Evolutionary conservation across 2,113 vertebrate genomes (phyloP).

Genomic region (Pachypanchax playfairii): DNA sequence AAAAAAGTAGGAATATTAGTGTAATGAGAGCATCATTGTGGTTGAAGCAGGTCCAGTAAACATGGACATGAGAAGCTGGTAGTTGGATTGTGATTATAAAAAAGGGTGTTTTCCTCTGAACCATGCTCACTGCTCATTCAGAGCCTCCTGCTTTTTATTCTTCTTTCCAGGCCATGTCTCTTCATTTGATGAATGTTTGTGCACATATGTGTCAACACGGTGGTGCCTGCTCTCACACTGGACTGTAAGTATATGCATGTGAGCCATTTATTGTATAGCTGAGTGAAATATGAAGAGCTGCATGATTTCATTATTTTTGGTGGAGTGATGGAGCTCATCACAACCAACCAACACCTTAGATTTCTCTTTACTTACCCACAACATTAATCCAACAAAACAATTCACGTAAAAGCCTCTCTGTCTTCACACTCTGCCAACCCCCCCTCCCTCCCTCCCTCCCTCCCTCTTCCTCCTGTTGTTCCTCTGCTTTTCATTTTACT

Average conservation of each 20-base stretch:
- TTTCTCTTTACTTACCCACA: slow-evolving; percentile 71
- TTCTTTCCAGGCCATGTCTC: slow-evolving; percentile 42
- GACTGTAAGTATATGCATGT: slow-evolving; percentile 26
- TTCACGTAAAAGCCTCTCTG: slow-evolving; percentile 66
- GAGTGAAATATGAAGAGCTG: slow-evolving; percentile 69
- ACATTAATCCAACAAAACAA: slow-evolving; percentile 76
- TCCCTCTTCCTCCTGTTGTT: not conserved
- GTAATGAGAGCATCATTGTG: too few relatives aligned
- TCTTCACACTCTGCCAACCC: slow-evolving; percentile 8
- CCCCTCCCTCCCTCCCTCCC: not conserved
- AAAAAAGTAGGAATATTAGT: too few relatives aligned
- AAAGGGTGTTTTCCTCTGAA: slow-evolving; percentile 30
- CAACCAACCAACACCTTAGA: slow-evolving; percentile 48
- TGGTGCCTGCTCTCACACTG: slow-evolving; percentile 15
- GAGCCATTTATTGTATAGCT: slow-evolving; percentile 32
- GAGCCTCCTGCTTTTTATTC: slow-evolving; percentile 6
- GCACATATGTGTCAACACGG: slow-evolving; percentile 20
- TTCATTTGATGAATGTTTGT: slow-evolving; percentile 39
- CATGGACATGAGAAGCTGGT: too few relatives aligned
- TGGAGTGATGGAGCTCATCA: slow-evolving; percentile 73
- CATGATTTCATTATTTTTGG: slow-evolving; percentile 68
- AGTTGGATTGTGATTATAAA: too few relatives aligned
- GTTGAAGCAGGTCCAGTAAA: too few relatives aligned
- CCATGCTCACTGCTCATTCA: slow-evolving; percentile 15
- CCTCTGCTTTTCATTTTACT: slow-evolving; percentile 35